Base-by-base conservation (phyloP, 2,113 vertebrate species). In the Elephantulus edwardii region DNA sequence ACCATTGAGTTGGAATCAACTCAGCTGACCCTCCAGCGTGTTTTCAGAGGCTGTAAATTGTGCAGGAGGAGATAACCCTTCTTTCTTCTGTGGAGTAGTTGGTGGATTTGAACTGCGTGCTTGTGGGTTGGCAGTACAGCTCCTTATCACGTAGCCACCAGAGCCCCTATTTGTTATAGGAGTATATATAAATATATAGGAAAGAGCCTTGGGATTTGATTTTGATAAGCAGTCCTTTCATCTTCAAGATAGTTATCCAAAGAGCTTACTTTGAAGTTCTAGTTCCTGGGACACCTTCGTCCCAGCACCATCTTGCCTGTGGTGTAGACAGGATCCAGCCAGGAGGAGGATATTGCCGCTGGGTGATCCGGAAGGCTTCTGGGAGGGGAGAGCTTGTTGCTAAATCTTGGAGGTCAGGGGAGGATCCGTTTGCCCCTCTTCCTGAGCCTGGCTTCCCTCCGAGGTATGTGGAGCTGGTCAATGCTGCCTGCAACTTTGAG, bases 381-480 rank as follows among this genome's bases (percentile, higher is more conserved):
- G 40, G 40, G 26, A 5, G 6, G 20, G 40, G 24, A 42, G 20
- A 33, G 50, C n/a, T 68, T 28, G n/a, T n/a, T n/a, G 38, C 52
- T 26, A 20, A 64, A 42, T 12, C 72, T 72, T 35, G 38, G 54
- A 50, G 77, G 10, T 40, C 33, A 4, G 42, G 6, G 0, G 6
- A 6, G 35, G 38, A 7, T 17, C 28, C 24, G 42, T 8, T 2
- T 19, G 66, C 42, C 4, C 20, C n/a, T 68, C 13, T 72, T n/a
- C 56, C 19, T 95, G 90, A 97, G 3, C 2, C 44, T 35, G 2
- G 35, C 64, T n/a, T 16, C 48, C 62, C 19, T 56, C 76, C 19
- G 96, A 99, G 99, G 95, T 99, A 99, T 0, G 98, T 99, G 98
- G 99, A 99, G 93, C 91, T 99, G 96, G 98, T 99, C 78, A 99